Percentiles rank a stretch among this genome's conserved stretches.
Evolutionary conservation across 1,140 invertebrate species (phyloP).

Genomic region (Lepidurus arcticus): DNA sequence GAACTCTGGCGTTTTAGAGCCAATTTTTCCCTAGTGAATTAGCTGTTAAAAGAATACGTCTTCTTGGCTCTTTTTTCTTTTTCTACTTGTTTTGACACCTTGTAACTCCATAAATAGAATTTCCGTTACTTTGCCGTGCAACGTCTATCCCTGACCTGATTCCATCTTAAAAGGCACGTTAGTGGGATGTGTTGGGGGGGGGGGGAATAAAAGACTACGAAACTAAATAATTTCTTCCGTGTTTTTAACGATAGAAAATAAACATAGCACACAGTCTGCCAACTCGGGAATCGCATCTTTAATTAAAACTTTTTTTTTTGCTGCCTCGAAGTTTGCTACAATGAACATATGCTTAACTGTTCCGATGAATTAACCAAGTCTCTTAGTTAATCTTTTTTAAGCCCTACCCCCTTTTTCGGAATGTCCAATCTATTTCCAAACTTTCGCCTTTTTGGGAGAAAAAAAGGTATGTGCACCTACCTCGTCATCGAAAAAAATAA

Average conservation of each 20-base stretch:
- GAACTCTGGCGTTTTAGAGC: background rate
- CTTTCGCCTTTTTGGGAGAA: background rate
- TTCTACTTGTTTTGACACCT: constrained; percentile 8
- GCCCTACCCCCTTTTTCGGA: background rate
- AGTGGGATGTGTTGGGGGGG: constrained; percentile 5
- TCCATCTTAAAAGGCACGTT: constrained; percentile 10
- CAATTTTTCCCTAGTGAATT: background rate
- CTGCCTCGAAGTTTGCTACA: no score
- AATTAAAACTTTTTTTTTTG: no score
- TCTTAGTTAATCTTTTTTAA: no score
- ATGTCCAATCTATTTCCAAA: background rate
- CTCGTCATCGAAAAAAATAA: background rate
- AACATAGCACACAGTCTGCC: no score
- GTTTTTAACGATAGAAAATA: no score
- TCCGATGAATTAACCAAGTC: no score
- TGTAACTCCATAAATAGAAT: constrained; percentile 20
- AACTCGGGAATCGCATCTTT: no score
- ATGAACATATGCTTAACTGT: no score
- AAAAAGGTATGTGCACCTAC: background rate
- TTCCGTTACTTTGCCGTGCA: background rate
- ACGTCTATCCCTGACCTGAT: constrained; percentile 21
- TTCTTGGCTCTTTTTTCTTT: background rate
- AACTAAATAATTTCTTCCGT: background rate
- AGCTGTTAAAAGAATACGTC: background rate
- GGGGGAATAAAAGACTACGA: background rate